A percentile compares a stretch with the other conserved stretches of the same genome.
phyloP scores from a whole-genome alignment of 2,888 invertebrate species.

The Hoplodrina ambigua region DNA sequence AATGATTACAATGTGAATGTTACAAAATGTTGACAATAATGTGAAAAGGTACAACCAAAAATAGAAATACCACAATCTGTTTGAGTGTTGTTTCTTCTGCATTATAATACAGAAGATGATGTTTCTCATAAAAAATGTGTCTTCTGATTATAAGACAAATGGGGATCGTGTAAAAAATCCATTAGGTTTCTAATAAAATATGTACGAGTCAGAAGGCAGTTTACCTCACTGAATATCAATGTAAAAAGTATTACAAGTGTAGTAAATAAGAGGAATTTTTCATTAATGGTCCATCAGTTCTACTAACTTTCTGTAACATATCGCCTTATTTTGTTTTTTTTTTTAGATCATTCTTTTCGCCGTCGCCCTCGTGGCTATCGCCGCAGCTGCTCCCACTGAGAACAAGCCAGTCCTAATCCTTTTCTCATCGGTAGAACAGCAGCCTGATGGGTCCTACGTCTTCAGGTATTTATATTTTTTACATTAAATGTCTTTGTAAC shows the following conservation, averaged over 20 bases:
- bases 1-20: no score
- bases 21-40: not conserved
- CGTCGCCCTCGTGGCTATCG: conserved; percentile 79
- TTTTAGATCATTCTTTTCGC: conserved; percentile 69
- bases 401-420: conserved; percentile 68
- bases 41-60: not conserved
- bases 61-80: not conserved
- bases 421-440: conserved; percentile 68
- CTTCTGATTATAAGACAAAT: no score
- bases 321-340: conserved; percentile 13
- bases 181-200: not conserved
- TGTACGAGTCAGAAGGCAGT: not conserved
- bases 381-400: conserved; percentile 72
- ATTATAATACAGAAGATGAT: no score
- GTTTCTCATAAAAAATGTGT: no score
- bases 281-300: not conserved
- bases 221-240: no score
- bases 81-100: no score
- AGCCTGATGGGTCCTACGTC: conserved; percentile 76
- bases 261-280: no score
- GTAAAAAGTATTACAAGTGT: no score
- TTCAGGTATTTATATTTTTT: conserved; percentile 69
- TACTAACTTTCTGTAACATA: not conserved
- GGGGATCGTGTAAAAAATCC: no score
- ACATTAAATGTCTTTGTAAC: not conserved